Conservation (phyloP, 1,140 invertebrate species). For the Calephelis virginiensis region DNA sequence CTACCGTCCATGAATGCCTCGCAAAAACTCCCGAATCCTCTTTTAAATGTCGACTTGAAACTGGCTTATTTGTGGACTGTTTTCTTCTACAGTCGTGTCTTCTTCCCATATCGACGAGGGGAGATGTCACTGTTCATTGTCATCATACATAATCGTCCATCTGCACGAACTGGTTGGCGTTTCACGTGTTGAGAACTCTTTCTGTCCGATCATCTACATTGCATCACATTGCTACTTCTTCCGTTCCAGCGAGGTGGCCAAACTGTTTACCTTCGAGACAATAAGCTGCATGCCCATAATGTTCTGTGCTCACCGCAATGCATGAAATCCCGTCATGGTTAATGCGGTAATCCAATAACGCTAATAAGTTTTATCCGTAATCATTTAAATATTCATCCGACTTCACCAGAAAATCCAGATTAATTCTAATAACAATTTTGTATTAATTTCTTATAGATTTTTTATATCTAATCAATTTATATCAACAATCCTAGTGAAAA, state of each 20-base stretch:
- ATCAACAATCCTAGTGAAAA: background rate
- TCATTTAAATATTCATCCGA: background rate
- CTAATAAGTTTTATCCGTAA: background rate
- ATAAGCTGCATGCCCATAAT: conserved; percentile 59
- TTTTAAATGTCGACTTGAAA: conserved; percentile 60
- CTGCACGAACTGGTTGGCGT: conserved; percentile 66
- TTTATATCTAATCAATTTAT: background rate
- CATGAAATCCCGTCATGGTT: conserved; percentile 49
- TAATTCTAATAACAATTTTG: background rate
- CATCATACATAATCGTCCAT: conserved; percentile 54
- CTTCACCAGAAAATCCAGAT: background rate
- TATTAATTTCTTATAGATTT: background rate
- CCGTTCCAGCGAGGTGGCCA: conserved; percentile 43
- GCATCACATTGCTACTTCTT: conserved; percentile 56
- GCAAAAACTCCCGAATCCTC: conserved; percentile 46
- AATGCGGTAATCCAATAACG: conserved; percentile 34
- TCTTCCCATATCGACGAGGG: conserved; percentile 63
- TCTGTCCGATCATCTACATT: conserved; percentile 57
- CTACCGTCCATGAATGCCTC: conserved; percentile 44
- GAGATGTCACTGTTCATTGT: conserved; percentile 59
- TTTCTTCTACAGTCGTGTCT: conserved; percentile 58
- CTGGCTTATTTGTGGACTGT: conserved; percentile 64
- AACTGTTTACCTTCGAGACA: conserved; percentile 41
- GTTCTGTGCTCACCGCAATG: conserved; percentile 46
- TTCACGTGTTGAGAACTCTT: conserved; percentile 42